Conservation (phyloP, 1,140 invertebrate genomes). For the Paralvinella palmiformis region DNA sequence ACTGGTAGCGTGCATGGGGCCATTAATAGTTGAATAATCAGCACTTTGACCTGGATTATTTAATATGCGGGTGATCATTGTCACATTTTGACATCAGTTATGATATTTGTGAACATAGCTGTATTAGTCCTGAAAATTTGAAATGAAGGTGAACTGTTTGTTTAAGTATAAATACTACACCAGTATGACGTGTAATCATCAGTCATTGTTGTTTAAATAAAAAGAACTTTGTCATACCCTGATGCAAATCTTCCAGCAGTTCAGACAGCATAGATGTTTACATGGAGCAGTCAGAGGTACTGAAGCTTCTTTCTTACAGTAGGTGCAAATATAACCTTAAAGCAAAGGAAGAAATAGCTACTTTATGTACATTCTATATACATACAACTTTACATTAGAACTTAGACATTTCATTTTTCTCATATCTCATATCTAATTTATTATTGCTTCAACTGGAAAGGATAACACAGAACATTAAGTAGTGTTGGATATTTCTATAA, state of each 20-base stretch:
- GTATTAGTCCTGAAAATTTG: too few species aligned
- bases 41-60: too few species aligned
- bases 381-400: background rate
- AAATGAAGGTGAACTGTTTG: too few species aligned
- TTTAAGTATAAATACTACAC: too few species aligned
- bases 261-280: conserved; percentile 36
- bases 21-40: too few species aligned
- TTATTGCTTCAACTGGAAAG: background rate
- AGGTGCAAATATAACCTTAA: conserved; percentile 30
- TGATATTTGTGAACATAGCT: too few species aligned
- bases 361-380: background rate
- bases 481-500: background rate
- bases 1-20: too few species aligned
- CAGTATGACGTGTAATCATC: too few species aligned
- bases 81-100: too few species aligned
- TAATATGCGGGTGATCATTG: too few species aligned
- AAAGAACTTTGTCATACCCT: too few species aligned
- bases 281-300: conserved; percentile 31
- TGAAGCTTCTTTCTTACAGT: conserved; percentile 28
- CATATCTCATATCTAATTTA: background rate
- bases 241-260: conserved; percentile 36
- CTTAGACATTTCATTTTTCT: background rate
- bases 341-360: conserved; percentile 4
- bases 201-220: too few species aligned
- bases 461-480: background rate